Base-by-base conservation (phyloP, 2,797 vertebrate genomes). In the Acrossocheilus fasciatus region DNA sequence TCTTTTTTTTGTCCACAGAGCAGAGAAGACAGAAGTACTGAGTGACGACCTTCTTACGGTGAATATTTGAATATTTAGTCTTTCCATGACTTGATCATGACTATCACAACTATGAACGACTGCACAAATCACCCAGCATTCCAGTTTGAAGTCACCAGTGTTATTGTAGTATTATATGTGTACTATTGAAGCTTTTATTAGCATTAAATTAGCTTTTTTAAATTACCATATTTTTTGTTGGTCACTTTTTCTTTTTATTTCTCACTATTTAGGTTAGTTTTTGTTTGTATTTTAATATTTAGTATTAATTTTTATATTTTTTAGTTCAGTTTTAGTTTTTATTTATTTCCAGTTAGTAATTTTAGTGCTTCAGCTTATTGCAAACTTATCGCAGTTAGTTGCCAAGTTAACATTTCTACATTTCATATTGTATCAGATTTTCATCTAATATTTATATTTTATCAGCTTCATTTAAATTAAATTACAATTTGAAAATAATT, bases 1-100 rank as follows among this genome's bases (percentile, higher is more conserved):
- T 8, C 50, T 57, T 59, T 41, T 41, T 74, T 68, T 80, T 90
- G 91, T 64, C 87, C 76, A 87, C 92, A 99, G 98, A 93, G 98
- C 98, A 18, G 98, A 99, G 94, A 99, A 97, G 91, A 99, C 98
- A 0, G 98, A 99, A 92, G 98, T 99, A 41, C 96, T 99, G 91
- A 98, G 96, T 75, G 98, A 99, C 90, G 98, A 99, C 93, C 96
- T 99, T 30, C 91, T 99, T 45, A 97, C 96, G 97, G 98, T 99
- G 95, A 94, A 6, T 87, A 91, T 82, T 54, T 99, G 95, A 94
- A 6, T 87, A 91, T 83, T 59, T 39, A 47, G 0, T 80, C 50
- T 47, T 39, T 88, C 39, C 30, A 2, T n/a, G 82, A 15, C 23
- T 85, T 80, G 26, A 52, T 26, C 10, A 26, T 36, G 15, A 36